Evolutionary conservation across 1,140 invertebrate genomes (phyloP), one percentile per base, ranked within the genome.

Genomic region (Apis cerana): DNA sequence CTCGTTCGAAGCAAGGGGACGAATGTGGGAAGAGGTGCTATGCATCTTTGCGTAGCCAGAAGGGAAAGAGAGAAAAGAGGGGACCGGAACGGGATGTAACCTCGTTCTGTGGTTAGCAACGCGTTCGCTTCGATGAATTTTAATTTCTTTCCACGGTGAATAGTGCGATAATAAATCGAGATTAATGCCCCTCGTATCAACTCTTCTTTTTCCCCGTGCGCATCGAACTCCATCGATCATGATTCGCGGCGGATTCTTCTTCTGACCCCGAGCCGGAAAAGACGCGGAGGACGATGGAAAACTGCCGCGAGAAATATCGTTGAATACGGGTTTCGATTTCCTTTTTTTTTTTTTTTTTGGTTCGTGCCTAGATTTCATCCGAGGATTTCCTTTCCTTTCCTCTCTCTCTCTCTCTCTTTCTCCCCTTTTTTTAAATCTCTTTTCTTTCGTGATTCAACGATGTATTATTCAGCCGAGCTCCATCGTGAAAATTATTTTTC

Each of bases 91-190:
- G 21, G 52, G 48, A n/a, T 75, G 27, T 65, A 65, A 33, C 33
- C 33, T 65, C 43, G 9, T n/a, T 27, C 15, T 23, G 27, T 70
- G 43, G 77, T 50, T 27, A 21, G 50, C 10, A 15, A 43, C 23
- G n/a, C 65, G 75, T 70, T 87, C 75, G 83, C 68, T 85, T 82
- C 86, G 87, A 85, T 89, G 86, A 89, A 87, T 87, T 87, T 89
- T 85, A 89, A 89, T 89, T 89, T 80, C 88, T 84, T 85, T 88
- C 84, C 85, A 77, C 33, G 74, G 84, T 82, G 69, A 75, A 88
- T 82, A 82, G 80, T 77, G 70, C 88, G 87, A 90, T 89, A 89
- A 88, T 89, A 89, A 89, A 89, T 89, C 81, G 83, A 82, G 81
- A 87, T 83, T 81, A 82, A 87, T 83, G 79, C 78, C 15, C 70